A percentile compares a stretch with the other conserved stretches of the same genome.
These are phyloP conservation scores for Spilarctia lutea DNA, from an alignment of 2,888 invertebrate species.

Conservation along the genomic window DNA sequence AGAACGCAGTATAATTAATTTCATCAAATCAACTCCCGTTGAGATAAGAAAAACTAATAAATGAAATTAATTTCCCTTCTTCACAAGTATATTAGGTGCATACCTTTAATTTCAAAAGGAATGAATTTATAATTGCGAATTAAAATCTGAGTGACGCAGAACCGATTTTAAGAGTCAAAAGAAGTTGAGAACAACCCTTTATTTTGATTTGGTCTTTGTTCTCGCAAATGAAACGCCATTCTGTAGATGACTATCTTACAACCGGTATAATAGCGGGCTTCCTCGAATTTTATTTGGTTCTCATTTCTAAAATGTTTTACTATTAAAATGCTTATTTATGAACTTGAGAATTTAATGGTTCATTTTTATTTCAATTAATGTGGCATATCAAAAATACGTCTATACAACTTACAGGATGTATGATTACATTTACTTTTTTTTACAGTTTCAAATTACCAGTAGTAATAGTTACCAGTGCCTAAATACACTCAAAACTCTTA, in stretches of 20 bases:
- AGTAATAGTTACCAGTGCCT: too few species aligned
- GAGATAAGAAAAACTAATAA: slow-evolving; percentile 29
- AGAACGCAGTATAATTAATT: slow-evolving; percentile 32
- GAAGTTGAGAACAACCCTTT: slow-evolving; percentile 66
- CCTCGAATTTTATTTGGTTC: slow-evolving; percentile 56
- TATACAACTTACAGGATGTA: neutral
- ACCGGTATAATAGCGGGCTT: slow-evolving; percentile 52
- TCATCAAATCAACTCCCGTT: slow-evolving; percentile 29
- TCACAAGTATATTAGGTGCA: slow-evolving; percentile 30
- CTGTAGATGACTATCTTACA: slow-evolving; percentile 66
- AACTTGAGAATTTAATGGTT: slow-evolving; percentile 18
- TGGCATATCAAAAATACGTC: neutral
- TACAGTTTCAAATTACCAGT: too few species aligned
- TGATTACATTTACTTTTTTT: too few species aligned
- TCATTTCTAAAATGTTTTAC: slow-evolving; percentile 53
- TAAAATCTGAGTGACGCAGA: slow-evolving; percentile 61
- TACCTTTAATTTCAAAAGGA: slow-evolving; percentile 32
- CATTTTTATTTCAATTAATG: neutral
- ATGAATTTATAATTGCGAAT: slow-evolving; percentile 56
- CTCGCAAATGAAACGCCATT: slow-evolving; percentile 71
- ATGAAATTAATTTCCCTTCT: slow-evolving; percentile 33
- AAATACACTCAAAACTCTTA: too few species aligned
- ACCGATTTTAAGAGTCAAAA: slow-evolving; percentile 65
- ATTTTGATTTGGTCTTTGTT: slow-evolving; percentile 77
- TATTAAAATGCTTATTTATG: slow-evolving; percentile 36